Conservation (phyloP, 2,113 vertebrate genomes). For the Platysteira castanea region DNA sequence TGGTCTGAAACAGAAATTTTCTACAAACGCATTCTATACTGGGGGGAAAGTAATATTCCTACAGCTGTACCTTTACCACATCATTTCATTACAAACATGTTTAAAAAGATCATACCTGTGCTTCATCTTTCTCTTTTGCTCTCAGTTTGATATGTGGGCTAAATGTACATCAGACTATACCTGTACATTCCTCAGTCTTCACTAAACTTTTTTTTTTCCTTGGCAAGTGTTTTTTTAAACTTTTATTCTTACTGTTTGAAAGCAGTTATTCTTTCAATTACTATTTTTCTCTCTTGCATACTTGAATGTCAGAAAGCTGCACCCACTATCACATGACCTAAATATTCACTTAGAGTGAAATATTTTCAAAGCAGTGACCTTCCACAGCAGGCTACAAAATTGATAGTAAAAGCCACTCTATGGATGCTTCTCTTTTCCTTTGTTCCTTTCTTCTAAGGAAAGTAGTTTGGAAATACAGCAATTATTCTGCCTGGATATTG, state of each 20-base stretch:
- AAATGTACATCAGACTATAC: conserved; percentile 52
- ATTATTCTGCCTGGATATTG: conserved; percentile 70
- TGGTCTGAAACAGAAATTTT: not conserved
- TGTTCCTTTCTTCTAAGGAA: conserved; percentile 61
- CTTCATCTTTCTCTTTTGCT: not conserved
- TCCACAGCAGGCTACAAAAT: conserved; percentile 46
- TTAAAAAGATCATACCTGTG: not conserved
- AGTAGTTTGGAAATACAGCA: conserved; percentile 63
- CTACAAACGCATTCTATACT: not conserved
- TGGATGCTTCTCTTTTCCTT: conserved; percentile 56
- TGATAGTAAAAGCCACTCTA: conserved; percentile 47
- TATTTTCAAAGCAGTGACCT: conserved; percentile 64
- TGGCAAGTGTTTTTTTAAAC: conserved; percentile 36
- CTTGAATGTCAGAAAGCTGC: conserved; percentile 45
- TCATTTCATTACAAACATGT: not conserved
- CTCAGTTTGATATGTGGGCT: not conserved
- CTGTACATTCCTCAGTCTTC: conserved; percentile 25
- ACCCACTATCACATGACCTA: conserved; percentile 53
- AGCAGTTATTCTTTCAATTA: conserved; percentile 49
- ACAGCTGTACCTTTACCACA: not conserved
- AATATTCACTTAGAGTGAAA: conserved; percentile 33
- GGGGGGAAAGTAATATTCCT: not conserved
- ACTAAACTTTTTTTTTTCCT: conserved; percentile 25
- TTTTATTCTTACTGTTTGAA: conserved; percentile 41
- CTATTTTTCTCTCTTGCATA: conserved; percentile 23